phyloP scores from a whole-genome alignment of 2,113 vertebrate genomes.

The Nothoprocta perdicaria region DNA sequence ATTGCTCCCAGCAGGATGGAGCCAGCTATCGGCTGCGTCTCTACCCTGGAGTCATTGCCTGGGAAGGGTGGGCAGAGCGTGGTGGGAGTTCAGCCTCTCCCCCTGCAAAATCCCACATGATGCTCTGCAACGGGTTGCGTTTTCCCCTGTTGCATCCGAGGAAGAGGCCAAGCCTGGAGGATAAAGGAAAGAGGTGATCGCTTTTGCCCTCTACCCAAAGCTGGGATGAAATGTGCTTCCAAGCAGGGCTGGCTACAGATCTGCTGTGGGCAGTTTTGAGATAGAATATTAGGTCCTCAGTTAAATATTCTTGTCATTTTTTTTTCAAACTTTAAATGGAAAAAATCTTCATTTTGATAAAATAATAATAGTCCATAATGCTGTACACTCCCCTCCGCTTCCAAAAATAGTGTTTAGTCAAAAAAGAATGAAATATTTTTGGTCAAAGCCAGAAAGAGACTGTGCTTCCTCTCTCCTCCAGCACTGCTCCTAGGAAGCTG shows the following conservation, averaged over 20 bases:
- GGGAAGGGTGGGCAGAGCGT: background rate
- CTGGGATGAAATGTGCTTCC: background rate
- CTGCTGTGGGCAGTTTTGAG: background rate
- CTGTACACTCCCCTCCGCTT: background rate
- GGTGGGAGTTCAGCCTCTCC: background rate
- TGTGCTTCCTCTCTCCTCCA: background rate
- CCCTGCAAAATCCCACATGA: background rate
- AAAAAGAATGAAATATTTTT: background rate
- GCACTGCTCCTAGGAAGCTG: background rate
- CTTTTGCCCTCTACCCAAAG: background rate
- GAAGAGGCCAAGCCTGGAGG: background rate
- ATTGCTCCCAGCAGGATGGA: conserved; percentile 26
- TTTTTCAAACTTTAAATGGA: background rate
- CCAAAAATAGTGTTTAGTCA: background rate
- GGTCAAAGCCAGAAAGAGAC: background rate
- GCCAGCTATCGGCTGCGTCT: background rate
- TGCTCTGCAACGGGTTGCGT: background rate
- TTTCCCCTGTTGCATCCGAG: accelerated
- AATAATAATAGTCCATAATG: accelerated
- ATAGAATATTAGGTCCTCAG: accelerated
- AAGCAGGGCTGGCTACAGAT: background rate
- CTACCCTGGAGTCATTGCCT: background rate
- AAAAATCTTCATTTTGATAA: background rate
- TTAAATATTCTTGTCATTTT: background rate
- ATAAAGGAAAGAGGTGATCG: background rate